Base-by-base conservation (phyloP, 2,888 invertebrate species). In the Cheilosia urbana region DNA sequence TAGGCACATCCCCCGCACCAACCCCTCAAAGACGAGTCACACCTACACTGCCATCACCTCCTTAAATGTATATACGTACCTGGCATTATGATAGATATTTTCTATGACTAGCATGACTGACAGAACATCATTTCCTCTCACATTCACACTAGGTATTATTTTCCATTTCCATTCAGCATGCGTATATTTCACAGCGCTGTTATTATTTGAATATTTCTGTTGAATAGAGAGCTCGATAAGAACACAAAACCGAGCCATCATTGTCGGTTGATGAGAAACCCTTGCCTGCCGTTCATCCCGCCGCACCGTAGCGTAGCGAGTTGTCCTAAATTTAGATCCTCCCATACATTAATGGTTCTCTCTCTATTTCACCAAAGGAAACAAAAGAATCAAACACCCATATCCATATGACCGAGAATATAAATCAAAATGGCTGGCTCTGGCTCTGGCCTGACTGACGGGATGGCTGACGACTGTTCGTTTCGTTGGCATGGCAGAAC, bases 381-480 rank as follows among this genome's bases (percentile, higher is more conserved):
- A 84, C 84, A 84, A 80, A 84, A 84, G 80, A 77, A 80, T 81
- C 77, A 90, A 88, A 90, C 90, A 90, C 89, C 91, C 90, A 90
- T 90, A 91, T 90, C 90, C 91, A 89, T 87, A 87, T 91, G 91
- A 91, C 91, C 90, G 89, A 89, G 91, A 90, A 91, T 90, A 91
- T 91, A 91, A 91, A 91, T 91, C 91, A 91, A 91, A 91, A 91
- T 91, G 91, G 91, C 90, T 90, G 91, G 91, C 90, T 91, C 63
- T 75, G 69, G 73, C 79, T 72, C 90, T 89, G 89, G 88, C 88
- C 89, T 87, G 88, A 89, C 87, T 84, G 87, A 88, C 85, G 87
- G 88, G 87, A 81, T 87, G 87, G 87, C 91, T 91, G 91, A 91
- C 90, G 90, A 89, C 91, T 91, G 90, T 90, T 91, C 91, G 91